Percentiles rank a stretch among this genome's conserved stretches.
Evolutionary conservation across 2,888 invertebrate species (phyloP).

Genomic region (Polyommatus icarus): DNA sequence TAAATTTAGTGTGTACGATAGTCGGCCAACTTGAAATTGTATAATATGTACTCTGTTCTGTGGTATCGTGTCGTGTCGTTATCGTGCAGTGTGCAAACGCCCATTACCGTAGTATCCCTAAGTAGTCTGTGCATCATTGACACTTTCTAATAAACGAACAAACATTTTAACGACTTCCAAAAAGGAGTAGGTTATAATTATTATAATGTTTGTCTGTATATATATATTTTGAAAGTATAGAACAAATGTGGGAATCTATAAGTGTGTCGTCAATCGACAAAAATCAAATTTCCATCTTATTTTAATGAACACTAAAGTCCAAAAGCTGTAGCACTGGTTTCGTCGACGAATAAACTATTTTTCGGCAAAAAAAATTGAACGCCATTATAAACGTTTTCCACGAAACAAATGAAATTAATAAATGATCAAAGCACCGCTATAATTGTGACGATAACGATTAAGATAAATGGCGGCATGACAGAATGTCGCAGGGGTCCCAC

Average conservation of each 20-base stretch:
- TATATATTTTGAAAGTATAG: too few species aligned
- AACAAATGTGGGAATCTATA: too few species aligned
- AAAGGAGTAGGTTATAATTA: neutral
- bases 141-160: neutral
- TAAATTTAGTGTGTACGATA: too few species aligned
- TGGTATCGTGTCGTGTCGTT: too few species aligned
- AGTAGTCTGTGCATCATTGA: too few species aligned
- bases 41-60: too few species aligned
- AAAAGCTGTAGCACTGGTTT: neutral
- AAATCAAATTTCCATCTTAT: neutral
- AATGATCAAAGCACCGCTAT: constrained; percentile 18
- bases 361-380: neutral
- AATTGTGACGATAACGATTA: constrained; percentile 29
- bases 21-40: too few species aligned
- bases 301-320: neutral
- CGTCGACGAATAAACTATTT: neutral
- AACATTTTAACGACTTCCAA: neutral
- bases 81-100: too few species aligned
- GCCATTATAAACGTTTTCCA: constrained; percentile 5
- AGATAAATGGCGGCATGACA: constrained; percentile 32
- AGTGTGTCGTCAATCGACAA: too few species aligned
- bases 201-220: too few species aligned
- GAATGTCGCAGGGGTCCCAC: constrained; percentile 24
- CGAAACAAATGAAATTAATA: constrained; percentile 21
- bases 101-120: too few species aligned